Evolutionary conservation across 2,888 invertebrate species (phyloP), one percentile per base, ranked within the genome.

Genomic region (Acleris holmiana): DNA sequence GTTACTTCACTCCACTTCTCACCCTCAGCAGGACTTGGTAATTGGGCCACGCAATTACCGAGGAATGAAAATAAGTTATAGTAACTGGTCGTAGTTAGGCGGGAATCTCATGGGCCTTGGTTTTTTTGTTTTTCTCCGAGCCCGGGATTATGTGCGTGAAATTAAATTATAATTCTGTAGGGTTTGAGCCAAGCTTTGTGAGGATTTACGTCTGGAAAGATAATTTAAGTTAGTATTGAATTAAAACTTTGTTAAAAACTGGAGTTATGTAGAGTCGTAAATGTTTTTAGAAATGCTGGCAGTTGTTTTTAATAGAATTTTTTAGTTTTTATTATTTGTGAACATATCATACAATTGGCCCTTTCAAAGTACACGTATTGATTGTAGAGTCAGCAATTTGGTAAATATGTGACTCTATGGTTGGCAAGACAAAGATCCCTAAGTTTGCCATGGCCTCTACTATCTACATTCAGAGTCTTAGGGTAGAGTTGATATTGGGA

Each of bases 21-120:
- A 67, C 62, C 54, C 59, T 21, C 54, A 65, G 48, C 54, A 23
- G 53, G 41, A 53, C 46, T 46, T n/a, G 46, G 58, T 83, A 85
- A 85, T 82, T 83, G 78, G 82, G 74, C 68, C 80, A 74, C 69
- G 73, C 80, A 79, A 85, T 86, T 84, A 86, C 80, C 76, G 56
- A 66, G 84, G 84, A 82, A 85, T 85, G 80, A 76, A 72, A 77
- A 80, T 76, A 78, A 78, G 75, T 76, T 59, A 71, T 68, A 68
- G 74, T 68, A 69, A 70, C 74, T 68, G 68, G 70, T 48, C 29
- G 35, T 47, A 48, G 54, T 54, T 40, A 68, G 61, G 62, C 64
- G 72, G 69, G 71, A 73, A 73, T 73, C 71, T 77, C 61, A 70
- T 63, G 67, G 68, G 59, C 55, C 67, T 69, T 64, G 66, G 55